Evolutionary conservation across 2,113 vertebrate species (phyloP).

Genomic region (Delphinapterus leucas): DNA sequence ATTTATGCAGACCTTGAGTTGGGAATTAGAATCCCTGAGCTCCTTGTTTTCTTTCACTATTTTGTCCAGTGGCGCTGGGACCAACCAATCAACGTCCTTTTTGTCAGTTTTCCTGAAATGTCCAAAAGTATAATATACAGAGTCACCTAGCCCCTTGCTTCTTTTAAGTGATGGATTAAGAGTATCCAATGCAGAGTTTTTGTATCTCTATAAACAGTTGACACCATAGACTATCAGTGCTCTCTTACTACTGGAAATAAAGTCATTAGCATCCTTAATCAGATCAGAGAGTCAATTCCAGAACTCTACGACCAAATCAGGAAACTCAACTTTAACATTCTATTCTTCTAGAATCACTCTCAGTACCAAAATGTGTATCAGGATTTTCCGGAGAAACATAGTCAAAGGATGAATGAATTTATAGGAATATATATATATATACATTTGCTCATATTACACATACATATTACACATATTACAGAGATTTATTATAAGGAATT

Average conservation of each 20-base stretch:
- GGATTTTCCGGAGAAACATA: not conserved
- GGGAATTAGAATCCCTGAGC: not conserved
- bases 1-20: not conserved
- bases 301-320: not conserved
- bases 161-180: not conserved
- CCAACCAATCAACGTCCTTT: not conserved
- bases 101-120: not conserved
- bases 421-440: not conserved
- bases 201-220: not conserved
- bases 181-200: not conserved
- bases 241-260: not conserved
- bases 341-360: not conserved
- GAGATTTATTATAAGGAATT: not conserved
- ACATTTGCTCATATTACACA: too few species aligned
- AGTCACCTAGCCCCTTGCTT: not conserved
- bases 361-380: not conserved
- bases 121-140: not conserved
- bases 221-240: not conserved
- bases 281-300: not conserved
- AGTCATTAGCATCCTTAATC: not conserved
- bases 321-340: not conserved
- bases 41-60: not conserved
- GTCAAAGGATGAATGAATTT: not conserved
- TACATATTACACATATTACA: not conserved
- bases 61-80: not conserved